Evolutionary conservation across 2,113 vertebrate genomes (phyloP).

Genomic region (Macrotis lagotis): DNA sequence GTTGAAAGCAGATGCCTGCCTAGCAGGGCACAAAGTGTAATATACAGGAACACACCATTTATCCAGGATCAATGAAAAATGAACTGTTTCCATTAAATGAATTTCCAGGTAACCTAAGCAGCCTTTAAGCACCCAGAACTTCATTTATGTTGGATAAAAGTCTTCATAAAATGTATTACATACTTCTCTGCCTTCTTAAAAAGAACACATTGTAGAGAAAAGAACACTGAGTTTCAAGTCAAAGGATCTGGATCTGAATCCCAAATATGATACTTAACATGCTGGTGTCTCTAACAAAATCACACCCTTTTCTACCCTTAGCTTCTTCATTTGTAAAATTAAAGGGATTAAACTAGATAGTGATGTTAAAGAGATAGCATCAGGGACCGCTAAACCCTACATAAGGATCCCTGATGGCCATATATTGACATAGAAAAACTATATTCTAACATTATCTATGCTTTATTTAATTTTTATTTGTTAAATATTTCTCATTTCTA

Average conservation of each 20-base stretch:
- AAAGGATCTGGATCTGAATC: not conserved
- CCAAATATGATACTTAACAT: not conserved
- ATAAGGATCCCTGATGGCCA: not conserved
- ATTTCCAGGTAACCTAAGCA: not conserved
- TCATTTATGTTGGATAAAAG: constrained; percentile 4
- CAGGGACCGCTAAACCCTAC: not conserved
- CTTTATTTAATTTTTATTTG: not conserved
- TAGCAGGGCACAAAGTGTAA: not conserved
- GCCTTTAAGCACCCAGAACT: not conserved
- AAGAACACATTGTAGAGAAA: not conserved
- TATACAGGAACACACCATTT: not conserved
- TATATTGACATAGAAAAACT: not conserved
- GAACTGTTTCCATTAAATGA: constrained; percentile 4
- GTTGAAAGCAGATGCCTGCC: not conserved
- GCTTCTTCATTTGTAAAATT: not conserved
- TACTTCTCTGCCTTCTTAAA: not conserved
- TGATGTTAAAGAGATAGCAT: not conserved
- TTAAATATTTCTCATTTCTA: not conserved
- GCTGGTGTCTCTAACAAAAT: not conserved
- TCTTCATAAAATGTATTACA: not conserved
- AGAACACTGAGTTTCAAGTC: not conserved
- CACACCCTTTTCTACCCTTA: not conserved
- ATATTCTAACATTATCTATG: not conserved
- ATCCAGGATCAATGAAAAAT: not conserved
- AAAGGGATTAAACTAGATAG: not conserved